Evolutionary conservation across 2,797 vertebrate genomes (phyloP), one percentile per base, ranked within the genome.

Genomic region (Hipposideros larvatus): DNA sequence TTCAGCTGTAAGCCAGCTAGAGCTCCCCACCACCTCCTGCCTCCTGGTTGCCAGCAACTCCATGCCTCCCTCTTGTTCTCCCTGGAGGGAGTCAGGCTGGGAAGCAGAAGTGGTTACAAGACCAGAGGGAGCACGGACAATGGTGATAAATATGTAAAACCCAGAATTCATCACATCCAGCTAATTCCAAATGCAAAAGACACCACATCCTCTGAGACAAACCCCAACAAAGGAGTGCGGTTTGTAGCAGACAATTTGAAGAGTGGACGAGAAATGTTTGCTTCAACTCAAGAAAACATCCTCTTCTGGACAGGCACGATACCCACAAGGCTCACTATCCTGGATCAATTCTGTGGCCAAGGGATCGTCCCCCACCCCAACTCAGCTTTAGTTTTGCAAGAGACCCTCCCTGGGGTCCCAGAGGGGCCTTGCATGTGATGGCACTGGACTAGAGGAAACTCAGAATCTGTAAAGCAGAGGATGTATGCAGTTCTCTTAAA

Each of bases 61-160:
- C 4, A 1, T 80, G 95, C 91, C 83, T 92, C 83, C 65, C 21
- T 78, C 92, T 82, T 84, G 61, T 84, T 95, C 68, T 95, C 96
- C 90, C 73, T 1, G 43, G 90, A 96, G 94, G 87, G 80, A 90
- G 73, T 16, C 78, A 71, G 96, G 59, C 71, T 94, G 96, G 97
- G 94, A 92, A 97, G 92, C 22, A 91, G 97, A 97, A 97, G 92
- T 90, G 97, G 97, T 96, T 98, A 98, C 98, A 98, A 98, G 97
- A 97, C 98, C 96, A 97, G 78, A 97, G 97, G 98, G 98, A 98
- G 95, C 91, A 65, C 31, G 95, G 97, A 97, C 92, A 97, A 96
- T 97, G 97, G 98, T 98, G 98, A 98, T 98, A 98, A 98, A 98
- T 98, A 98, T 98, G 98, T 98, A 98, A 98, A 98, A 98, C 98